A percentile compares a stretch with the other conserved stretches of the same genome.
These are phyloP conservation scores for Mungos mungo DNA, from an alignment of 2,113 vertebrate genomes.

Conservation along the genomic window DNA sequence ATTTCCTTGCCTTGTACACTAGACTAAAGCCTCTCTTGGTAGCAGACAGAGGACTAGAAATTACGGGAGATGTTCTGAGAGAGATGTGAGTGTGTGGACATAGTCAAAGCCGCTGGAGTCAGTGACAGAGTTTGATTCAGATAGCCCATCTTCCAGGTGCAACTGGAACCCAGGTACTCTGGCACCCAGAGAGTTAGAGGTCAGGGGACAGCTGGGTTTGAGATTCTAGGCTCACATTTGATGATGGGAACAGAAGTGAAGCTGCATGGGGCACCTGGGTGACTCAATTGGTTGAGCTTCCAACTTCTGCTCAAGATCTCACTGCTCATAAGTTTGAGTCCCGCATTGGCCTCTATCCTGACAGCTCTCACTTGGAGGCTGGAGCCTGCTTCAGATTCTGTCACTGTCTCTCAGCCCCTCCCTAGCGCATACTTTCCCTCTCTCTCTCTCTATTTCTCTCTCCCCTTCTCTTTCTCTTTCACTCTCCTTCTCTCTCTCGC, in stretches of 20 bases:
- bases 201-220: not conserved
- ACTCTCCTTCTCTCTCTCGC: no score
- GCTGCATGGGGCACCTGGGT: no score
- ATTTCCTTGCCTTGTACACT: not conserved
- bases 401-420: no score
- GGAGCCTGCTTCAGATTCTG: no score
- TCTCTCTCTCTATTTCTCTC: no score
- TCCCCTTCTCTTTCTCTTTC: no score
- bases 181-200: not conserved
- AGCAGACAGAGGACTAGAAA: not conserved
- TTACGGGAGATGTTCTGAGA: not conserved
- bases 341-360: no score
- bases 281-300: no score
- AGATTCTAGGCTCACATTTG: not conserved
- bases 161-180: not conserved
- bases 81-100: not conserved
- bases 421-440: no score
- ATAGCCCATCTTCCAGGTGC: not conserved
- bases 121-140: not conserved
- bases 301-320: no score
- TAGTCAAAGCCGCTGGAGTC: slow-evolving; percentile 10
- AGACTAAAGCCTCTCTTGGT: not conserved
- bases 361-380: no score
- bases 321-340: no score
- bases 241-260: not conserved